Percentiles rank a stretch among this genome's conserved stretches.
phyloP scores from a whole-genome alignment of 2,797 vertebrate species.

The Falco concolor region DNA sequence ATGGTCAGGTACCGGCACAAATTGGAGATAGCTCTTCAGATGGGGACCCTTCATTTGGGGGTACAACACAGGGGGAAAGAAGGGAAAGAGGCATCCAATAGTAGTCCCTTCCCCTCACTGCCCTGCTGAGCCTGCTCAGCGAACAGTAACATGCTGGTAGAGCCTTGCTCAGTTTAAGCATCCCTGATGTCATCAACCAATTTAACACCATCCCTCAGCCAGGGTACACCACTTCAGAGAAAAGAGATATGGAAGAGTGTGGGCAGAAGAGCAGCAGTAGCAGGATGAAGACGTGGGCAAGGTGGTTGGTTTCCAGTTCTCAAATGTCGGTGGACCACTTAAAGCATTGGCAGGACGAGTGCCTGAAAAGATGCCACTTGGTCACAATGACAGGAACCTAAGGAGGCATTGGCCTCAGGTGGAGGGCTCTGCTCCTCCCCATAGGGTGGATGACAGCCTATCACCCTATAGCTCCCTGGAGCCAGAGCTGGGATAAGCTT shows the following conservation, averaged over 20 bases:
- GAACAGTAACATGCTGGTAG: background rate
- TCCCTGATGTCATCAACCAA: background rate
- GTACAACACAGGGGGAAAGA: background rate
- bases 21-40: background rate
- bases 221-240: background rate
- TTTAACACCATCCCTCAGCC: background rate
- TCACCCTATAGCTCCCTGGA: constrained; percentile 18
- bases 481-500: background rate
- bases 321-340: background rate
- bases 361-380: background rate
- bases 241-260: background rate
- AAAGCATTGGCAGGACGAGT: background rate
- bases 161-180: background rate
- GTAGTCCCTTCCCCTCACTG: background rate
- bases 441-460: background rate
- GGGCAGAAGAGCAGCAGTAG: background rate
- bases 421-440: constrained; percentile 34
- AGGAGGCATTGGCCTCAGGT: background rate
- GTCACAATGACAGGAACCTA: background rate
- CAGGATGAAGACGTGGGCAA: background rate
- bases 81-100: background rate
- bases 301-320: background rate
- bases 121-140: background rate
- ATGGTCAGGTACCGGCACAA: background rate
- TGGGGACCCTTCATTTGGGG: background rate